Percentiles rank a stretch among this genome's conserved stretches.
Evolutionary conservation across 2,797 vertebrate genomes (phyloP).

Genomic region (Tragelaphus eurycerus): DNA sequence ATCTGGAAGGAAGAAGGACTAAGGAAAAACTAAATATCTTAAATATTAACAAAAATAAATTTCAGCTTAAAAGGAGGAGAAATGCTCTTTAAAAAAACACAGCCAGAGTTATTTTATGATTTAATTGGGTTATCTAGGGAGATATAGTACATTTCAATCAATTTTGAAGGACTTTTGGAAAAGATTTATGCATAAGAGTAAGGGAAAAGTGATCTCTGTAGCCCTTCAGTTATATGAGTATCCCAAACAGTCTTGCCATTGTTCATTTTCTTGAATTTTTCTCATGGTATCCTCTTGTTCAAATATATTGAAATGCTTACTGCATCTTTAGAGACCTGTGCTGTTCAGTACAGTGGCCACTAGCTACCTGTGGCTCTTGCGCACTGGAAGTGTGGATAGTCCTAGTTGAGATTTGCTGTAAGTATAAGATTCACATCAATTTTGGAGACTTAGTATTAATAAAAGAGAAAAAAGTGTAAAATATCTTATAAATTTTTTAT

Average conservation of each 20-base stretch:
- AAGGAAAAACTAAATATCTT: background rate
- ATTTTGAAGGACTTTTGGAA: conserved; percentile 10
- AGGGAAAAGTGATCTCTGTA: background rate
- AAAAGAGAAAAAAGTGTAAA: conserved; percentile 7
- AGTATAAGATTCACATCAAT: background rate
- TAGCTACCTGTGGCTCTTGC: background rate
- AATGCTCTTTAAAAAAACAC: background rate
- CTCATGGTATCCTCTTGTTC: background rate
- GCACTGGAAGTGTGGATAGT: background rate
- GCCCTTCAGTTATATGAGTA: background rate
- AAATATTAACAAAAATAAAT: background rate
- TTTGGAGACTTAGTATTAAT: conserved; percentile 1
- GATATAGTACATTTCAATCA: background rate
- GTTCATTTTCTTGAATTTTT: background rate
- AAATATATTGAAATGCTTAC: background rate
- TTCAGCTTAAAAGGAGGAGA: conserved; percentile 19
- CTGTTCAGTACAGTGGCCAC: background rate
- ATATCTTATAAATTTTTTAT: background rate
- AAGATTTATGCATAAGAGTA: background rate
- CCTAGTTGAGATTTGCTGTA: background rate
- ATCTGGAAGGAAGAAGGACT: background rate
- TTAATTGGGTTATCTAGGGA: background rate
- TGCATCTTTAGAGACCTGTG: background rate
- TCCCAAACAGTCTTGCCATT: background rate
- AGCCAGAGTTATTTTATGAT: background rate